A percentile compares a stretch with the other conserved stretches of the same genome.
Conservation (phyloP, 35 echinoderm and acorn worm genomes). For the Chiridota heheva region DNA sequence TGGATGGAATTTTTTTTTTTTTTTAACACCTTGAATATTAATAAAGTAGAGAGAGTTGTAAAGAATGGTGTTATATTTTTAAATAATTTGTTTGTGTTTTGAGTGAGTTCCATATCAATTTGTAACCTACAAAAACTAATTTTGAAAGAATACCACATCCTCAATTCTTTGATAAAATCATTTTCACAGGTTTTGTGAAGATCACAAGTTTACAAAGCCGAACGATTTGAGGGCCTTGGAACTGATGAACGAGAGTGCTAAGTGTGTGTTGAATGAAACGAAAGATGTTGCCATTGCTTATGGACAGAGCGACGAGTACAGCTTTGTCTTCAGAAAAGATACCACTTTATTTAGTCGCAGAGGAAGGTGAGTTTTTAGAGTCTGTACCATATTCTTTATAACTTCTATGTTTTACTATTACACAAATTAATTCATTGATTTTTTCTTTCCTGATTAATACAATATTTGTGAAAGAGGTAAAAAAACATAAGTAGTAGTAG, state of each 20-base stretch:
- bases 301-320: slow-evolving; percentile 95
- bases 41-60: too few relatives aligned
- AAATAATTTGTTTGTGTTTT: background rate
- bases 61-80: too few relatives aligned
- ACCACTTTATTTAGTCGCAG: slow-evolving; percentile 93
- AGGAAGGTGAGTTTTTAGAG: slow-evolving; percentile 71
- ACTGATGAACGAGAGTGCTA: slow-evolving; percentile 76
- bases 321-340: slow-evolving; percentile 85
- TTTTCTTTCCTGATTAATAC: background rate
- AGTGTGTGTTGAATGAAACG: slow-evolving; percentile 87
- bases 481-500: background rate
- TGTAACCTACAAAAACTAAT: background rate
- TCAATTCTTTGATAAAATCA: background rate
- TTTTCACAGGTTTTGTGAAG: slow-evolving; percentile 85
- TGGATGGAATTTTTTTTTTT: too few relatives aligned
- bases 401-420: too few relatives aligned
- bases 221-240: slow-evolving; percentile 71
- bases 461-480: background rate
- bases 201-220: slow-evolving; percentile 82
- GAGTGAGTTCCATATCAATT: background rate
- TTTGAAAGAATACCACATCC: background rate
- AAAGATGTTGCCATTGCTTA: slow-evolving; percentile 94
- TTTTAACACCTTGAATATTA: too few relatives aligned
- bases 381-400: too few relatives aligned
- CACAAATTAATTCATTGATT: background rate